A percentile compares a stretch with the other conserved stretches of the same genome.
These are phyloP conservation scores for Apamea sordens DNA, from an alignment of 2,888 invertebrate species.

Conservation along the genomic window DNA sequence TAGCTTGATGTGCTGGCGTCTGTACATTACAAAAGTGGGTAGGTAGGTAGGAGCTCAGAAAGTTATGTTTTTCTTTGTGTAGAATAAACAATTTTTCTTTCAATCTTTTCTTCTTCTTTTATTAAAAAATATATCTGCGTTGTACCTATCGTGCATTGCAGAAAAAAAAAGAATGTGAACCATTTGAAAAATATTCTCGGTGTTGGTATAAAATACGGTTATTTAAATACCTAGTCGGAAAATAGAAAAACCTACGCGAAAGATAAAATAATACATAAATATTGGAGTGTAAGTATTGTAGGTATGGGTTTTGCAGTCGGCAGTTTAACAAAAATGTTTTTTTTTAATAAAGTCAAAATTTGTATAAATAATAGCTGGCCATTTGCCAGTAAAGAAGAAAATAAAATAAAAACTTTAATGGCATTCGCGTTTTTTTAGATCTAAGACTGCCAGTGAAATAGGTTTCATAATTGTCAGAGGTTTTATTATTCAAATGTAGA, in stretches of 20 bases:
- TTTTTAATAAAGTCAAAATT: background rate
- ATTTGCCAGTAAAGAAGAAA: background rate
- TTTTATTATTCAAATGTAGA: background rate
- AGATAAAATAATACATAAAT: background rate
- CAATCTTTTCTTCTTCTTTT: background rate
- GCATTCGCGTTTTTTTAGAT: slow-evolving; percentile 18
- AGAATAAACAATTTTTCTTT: no score
- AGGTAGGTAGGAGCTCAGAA: no score
- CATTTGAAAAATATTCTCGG: background rate
- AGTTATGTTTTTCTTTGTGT: no score
- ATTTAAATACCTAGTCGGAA: background rate
- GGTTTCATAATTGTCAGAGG: background rate
- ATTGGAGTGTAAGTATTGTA: background rate
- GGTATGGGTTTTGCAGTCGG: background rate
- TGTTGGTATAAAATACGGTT: background rate
- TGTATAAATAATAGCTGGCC: background rate
- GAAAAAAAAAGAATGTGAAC: background rate
- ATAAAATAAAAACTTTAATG: slow-evolving; percentile 13
- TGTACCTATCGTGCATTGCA: background rate
- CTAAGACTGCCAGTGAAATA: background rate
- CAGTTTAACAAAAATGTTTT: background rate
- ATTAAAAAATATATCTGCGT: background rate
- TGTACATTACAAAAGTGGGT: no score
- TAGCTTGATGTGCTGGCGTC: no score
- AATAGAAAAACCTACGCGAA: background rate